phyloP scores from a whole-genome alignment of 2,113 vertebrate species.

The Podarcis cretensis region DNA sequence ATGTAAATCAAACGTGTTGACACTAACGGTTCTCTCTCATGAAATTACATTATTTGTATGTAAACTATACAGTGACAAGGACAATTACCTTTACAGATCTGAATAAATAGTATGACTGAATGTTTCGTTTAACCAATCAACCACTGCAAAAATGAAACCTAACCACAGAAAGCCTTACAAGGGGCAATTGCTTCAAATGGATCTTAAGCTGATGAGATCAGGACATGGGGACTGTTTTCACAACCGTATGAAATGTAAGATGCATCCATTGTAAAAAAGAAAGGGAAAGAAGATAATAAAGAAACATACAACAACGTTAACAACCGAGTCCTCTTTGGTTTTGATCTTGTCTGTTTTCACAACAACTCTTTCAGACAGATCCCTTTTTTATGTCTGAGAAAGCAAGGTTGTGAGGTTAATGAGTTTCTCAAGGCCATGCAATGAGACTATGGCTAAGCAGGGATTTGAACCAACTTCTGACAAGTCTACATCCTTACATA shows the following conservation, averaged over 20 bases:
- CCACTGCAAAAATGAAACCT: not conserved
- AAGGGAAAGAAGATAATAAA: not conserved
- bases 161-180: slow-evolving; percentile 5
- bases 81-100: slow-evolving; percentile 16
- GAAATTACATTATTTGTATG: not conserved
- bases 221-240: not conserved
- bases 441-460: not conserved
- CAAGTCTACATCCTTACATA: not conserved
- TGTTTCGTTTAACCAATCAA: slow-evolving; percentile 13
- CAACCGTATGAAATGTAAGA: not conserved
- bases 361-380: not conserved
- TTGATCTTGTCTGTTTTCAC: not conserved
- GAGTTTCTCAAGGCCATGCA: not conserved
- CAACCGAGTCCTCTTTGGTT: not conserved
- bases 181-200: not conserved
- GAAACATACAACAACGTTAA: not conserved
- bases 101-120: not conserved
- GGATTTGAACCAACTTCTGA: not conserved
- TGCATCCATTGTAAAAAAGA: not conserved
- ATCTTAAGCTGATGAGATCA: not conserved
- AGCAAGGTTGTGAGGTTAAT: not conserved
- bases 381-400: not conserved
- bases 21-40: slow-evolving; percentile 20
- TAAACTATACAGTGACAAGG: slow-evolving; percentile 10
- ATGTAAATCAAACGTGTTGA: slow-evolving; percentile 27